Conservation (phyloP, 1,140 invertebrate genomes). For the Ceratina australensis region DNA sequence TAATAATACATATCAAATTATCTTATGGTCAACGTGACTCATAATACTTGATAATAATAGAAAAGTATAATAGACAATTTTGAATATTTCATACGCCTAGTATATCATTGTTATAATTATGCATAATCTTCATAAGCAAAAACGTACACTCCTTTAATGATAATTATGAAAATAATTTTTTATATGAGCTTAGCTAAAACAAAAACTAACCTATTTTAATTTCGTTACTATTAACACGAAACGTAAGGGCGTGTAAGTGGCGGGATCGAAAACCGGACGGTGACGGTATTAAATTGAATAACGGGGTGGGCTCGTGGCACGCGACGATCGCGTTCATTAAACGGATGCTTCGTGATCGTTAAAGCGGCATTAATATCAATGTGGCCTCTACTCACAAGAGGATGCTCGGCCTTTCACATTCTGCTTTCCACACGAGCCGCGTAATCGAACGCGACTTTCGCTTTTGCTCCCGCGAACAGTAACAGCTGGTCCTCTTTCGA, state of each 20-base stretch:
- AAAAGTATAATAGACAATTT: too few species aligned
- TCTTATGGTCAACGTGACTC: too few species aligned
- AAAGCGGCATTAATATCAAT: slow-evolving; percentile 63
- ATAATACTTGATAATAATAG: too few species aligned
- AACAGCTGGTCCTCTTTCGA: background rate
- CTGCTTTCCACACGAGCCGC: background rate
- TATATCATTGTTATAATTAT: too few species aligned
- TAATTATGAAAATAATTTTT: background rate
- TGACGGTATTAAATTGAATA: slow-evolving; percentile 57
- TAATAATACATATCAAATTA: too few species aligned
- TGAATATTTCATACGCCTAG: too few species aligned
- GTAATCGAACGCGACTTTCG: slow-evolving; percentile 1
- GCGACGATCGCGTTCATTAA: slow-evolving; percentile 55
- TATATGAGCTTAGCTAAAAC: too few species aligned
- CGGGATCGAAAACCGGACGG: slow-evolving; percentile 18
- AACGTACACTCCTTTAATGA: background rate
- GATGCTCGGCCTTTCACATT: slow-evolving; percentile 23
- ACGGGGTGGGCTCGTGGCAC: slow-evolving; percentile 60
- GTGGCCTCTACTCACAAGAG: slow-evolving; percentile 18
- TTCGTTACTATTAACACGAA: slow-evolving; percentile 1
- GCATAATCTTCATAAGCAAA: too few species aligned
- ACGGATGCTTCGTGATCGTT: slow-evolving; percentile 44
- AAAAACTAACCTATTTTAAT: background rate
- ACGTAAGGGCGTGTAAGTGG: background rate
- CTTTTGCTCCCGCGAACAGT: background rate